Conservation (phyloP, 2,113 vertebrate species). For the Mustela nigripes region DNA sequence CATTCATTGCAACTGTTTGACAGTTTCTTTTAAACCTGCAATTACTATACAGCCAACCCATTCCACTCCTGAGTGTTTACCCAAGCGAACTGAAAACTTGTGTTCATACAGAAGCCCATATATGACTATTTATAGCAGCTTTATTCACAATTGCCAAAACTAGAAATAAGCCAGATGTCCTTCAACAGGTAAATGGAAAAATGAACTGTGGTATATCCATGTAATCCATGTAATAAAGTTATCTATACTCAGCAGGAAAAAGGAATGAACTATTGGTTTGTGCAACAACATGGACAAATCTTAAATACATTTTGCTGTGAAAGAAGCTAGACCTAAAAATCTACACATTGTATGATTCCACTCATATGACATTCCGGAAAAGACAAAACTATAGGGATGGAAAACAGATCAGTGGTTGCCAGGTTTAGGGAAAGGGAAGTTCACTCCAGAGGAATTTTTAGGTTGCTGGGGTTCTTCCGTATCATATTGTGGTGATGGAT, state of each 20-base stretch:
- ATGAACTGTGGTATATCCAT: neutral
- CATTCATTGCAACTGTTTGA: neutral
- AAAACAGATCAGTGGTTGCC: neutral
- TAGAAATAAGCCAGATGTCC: conserved; percentile 18
- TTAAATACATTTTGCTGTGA: neutral
- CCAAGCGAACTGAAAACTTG: neutral
- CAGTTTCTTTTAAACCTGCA: neutral
- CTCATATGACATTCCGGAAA: neutral
- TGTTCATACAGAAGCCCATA: neutral
- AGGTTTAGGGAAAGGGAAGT: neutral
- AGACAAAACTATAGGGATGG: neutral
- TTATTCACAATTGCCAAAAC: conserved; percentile 18
- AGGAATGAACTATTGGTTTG: neutral
- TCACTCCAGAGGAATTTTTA: neutral
- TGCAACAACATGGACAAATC: neutral
- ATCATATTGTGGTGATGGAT: too few species aligned
- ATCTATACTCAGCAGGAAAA: neutral
- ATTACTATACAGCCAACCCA: neutral
- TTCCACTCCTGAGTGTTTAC: neutral
- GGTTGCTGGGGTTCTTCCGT: neutral
- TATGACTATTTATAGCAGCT: neutral
- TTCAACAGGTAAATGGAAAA: neutral
- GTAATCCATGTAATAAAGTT: neutral
- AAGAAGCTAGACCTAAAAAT: neutral
- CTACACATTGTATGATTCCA: neutral